phyloP scores from a whole-genome alignment of 1,140 invertebrate species.

The Thaumetopoea pityocampa region DNA sequence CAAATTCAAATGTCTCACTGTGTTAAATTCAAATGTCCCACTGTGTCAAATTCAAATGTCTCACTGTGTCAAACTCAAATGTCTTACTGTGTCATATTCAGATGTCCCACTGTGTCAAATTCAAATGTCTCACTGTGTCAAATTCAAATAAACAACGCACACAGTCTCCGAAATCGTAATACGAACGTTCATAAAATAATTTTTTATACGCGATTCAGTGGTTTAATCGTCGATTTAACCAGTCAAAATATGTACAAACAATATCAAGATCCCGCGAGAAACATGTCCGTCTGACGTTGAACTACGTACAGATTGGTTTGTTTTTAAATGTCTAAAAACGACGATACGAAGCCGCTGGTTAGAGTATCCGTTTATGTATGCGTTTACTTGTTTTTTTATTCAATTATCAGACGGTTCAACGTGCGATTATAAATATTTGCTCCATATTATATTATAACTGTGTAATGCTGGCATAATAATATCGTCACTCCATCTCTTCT shows the following conservation, averaged over 20 bases:
- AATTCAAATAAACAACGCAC: too few relatives aligned
- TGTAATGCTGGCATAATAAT: too few relatives aligned
- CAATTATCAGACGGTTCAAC: slow-evolving; percentile 19
- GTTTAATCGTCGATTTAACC: slow-evolving; percentile 49
- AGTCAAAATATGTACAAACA: slow-evolving; percentile 69
- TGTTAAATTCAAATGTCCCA: too few relatives aligned
- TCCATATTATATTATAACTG: too few relatives aligned
- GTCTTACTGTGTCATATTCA: too few relatives aligned
- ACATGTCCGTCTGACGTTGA: slow-evolving; percentile 45
- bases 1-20: too few relatives aligned
- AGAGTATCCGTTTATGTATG: slow-evolving; percentile 44
- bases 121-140: too few relatives aligned
- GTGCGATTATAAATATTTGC: slow-evolving; percentile 17
- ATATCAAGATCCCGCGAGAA: slow-evolving; percentile 39
- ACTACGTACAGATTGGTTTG: slow-evolving; percentile 46
- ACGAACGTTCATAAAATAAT: slow-evolving; percentile 9
- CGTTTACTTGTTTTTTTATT: slow-evolving; percentile 25
- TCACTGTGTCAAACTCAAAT: too few relatives aligned
- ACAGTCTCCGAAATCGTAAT: too few relatives aligned
- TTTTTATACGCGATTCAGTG: slow-evolving; percentile 29
- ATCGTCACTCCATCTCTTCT: too few relatives aligned
- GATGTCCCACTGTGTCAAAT: too few relatives aligned
- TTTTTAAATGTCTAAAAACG: slow-evolving; percentile 69
- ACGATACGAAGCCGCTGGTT: slow-evolving; percentile 44
- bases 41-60: too few relatives aligned